phyloP scores from a whole-genome alignment of 2,797 vertebrate genomes.

The Prionace glauca region DNA sequence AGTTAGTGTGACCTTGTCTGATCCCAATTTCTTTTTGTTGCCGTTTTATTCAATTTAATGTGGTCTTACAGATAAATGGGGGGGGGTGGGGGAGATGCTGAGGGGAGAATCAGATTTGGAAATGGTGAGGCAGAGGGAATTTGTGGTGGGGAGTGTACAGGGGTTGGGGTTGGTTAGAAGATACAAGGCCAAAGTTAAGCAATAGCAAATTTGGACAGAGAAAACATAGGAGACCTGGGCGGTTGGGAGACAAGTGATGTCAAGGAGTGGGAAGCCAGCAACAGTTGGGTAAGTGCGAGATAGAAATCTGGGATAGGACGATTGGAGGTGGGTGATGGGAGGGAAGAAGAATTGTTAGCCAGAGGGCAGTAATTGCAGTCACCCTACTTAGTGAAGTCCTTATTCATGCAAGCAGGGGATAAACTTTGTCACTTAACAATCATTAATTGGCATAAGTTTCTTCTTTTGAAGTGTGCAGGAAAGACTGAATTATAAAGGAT shows the following conservation, averaged over 20 bases:
- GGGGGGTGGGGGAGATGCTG: no score
- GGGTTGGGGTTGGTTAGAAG: neutral
- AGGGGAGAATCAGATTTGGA: neutral
- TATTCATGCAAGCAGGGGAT: neutral
- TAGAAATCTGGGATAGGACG: neutral
- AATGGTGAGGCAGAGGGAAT: no score
- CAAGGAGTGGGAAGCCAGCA: neutral
- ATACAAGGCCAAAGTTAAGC: neutral
- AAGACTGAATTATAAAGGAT: neutral
- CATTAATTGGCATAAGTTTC: neutral
- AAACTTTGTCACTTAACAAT: neutral
- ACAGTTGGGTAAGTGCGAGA: neutral
- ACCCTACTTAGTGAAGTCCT: no score
- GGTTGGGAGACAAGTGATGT: neutral
- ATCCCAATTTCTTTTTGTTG: neutral
- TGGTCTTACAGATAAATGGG: neutral
- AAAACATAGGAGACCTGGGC: no score
- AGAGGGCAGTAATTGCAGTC: constrained; percentile 38
- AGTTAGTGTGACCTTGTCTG: neutral
- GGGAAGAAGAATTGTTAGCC: constrained; percentile 35
- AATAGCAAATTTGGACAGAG: neutral
- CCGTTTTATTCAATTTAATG: neutral
- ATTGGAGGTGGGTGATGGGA: neutral
- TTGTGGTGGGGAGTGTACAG: neutral
- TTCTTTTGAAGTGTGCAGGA: neutral